phyloP scores from a whole-genome alignment of 2,797 vertebrate genomes.

The Coranthus polyacanthus region DNA sequence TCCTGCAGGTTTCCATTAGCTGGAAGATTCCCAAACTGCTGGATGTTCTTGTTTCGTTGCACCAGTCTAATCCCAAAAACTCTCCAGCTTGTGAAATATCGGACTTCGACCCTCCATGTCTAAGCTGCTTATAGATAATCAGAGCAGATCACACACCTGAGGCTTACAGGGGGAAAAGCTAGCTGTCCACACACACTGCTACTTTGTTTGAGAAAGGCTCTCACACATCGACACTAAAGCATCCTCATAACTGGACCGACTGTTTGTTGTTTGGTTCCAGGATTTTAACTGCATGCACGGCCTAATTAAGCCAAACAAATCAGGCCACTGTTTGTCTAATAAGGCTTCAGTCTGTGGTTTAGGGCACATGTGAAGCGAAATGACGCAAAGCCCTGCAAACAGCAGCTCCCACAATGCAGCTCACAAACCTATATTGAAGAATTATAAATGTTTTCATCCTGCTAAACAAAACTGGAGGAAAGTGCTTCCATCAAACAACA shows the following conservation, averaged over 20 bases:
- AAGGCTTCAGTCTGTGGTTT: no score
- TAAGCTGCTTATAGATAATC: constrained; percentile 84
- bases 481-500: no score
- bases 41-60: constrained; percentile 55
- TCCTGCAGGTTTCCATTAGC: constrained; percentile 6
- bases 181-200: constrained; percentile 51
- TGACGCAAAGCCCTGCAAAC: no score
- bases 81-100: constrained; percentile 58
- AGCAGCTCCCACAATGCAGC: constrained; percentile 3
- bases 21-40: constrained; percentile 46
- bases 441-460: constrained; percentile 7
- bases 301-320: no score
- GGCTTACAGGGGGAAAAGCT: constrained; percentile 62
- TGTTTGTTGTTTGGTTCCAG: no score
- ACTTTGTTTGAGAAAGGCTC: constrained; percentile 1
- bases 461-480: no score
- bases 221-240: neutral
- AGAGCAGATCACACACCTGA: constrained; percentile 72
- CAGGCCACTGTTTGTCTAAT: no score
- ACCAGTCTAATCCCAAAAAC: constrained; percentile 46
- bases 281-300: no score
- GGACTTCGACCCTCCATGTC: constrained; percentile 43
- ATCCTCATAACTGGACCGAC: constrained; percentile 2
- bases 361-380: constrained; percentile 11
- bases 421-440: constrained; percentile 1